Conservation (phyloP, 2,113 vertebrate genomes). For the Picathartes gymnocephalus region DNA sequence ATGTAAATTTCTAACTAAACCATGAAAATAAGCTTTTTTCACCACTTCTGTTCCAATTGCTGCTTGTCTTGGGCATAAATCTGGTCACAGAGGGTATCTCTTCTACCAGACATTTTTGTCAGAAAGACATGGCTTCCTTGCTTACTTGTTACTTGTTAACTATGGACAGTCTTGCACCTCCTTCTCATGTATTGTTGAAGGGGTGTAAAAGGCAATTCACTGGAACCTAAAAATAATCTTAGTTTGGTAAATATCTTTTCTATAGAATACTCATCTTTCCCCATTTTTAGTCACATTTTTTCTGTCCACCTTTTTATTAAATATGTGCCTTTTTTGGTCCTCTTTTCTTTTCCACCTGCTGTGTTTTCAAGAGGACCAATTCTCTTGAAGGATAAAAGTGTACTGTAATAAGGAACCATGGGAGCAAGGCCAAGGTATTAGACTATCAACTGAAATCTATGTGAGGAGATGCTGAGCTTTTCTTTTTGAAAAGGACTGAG, state of each 20-base stretch:
- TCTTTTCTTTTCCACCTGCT: background rate
- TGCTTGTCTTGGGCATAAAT: background rate
- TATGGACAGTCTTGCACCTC: background rate
- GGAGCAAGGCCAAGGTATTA: background rate
- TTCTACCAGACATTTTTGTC: background rate
- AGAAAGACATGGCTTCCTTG: background rate
- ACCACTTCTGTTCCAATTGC: background rate
- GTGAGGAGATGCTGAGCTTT: background rate
- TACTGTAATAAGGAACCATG: background rate
- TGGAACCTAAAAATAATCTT: background rate
- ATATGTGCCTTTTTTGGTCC: background rate
- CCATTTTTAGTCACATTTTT: background rate
- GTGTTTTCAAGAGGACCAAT: background rate
- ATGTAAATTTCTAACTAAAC: background rate
- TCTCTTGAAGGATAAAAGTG: background rate
- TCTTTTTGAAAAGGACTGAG: background rate
- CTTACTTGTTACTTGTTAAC: background rate
- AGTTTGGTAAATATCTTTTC: background rate
- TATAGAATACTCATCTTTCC: background rate
- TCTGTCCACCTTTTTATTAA: background rate
- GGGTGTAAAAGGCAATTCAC: background rate
- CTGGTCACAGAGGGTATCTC: background rate
- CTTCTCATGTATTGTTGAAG: background rate
- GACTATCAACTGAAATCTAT: background rate
- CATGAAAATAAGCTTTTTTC: background rate